These are phyloP conservation scores for Xestobium rufovillosum DNA, from an alignment of 2,888 invertebrate genomes.

Conservation along the genomic window DNA sequence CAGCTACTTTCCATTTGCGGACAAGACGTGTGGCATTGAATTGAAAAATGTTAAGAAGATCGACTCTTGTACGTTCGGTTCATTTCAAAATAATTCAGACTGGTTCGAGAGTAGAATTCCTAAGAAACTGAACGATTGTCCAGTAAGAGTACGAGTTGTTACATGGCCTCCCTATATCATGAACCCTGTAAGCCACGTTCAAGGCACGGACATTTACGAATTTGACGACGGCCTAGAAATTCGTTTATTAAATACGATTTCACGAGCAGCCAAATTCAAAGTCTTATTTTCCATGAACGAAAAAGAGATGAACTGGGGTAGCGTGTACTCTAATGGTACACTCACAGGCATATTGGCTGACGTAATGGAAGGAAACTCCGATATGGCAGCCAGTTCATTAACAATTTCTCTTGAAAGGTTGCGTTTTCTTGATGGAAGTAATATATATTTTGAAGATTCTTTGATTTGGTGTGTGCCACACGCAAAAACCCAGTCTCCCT, in stretches of 20 bases:
- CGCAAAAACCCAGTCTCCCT: neutral
- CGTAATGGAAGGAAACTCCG: neutral
- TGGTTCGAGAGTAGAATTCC: constrained; percentile 22
- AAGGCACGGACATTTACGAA: neutral
- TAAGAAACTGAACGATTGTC: constrained; percentile 19
- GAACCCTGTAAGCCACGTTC: constrained; percentile 15
- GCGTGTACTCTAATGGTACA: constrained; percentile 17
- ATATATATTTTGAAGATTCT: constrained; percentile 22
- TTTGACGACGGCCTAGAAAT: constrained; percentile 12
- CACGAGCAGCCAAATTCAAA: constrained; percentile 5
- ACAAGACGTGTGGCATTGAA: constrained; percentile 11
- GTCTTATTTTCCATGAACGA: constrained; percentile 4
- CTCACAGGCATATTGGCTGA: constrained; percentile 13
- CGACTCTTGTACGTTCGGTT: constrained; percentile 15
- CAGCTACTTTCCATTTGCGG: constrained; percentile 13
- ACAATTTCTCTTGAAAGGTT: constrained; percentile 8
- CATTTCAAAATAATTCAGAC: neutral
- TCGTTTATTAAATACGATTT: constrained; percentile 11
- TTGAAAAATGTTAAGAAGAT: constrained; percentile 7
- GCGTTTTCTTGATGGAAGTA: constrained; percentile 19
- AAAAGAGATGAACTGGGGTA: constrained; percentile 4
- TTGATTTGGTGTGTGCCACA: constrained; percentile 22
- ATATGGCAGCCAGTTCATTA: neutral
- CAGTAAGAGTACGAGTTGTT: constrained; percentile 20
- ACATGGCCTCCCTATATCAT: constrained; percentile 23